Percentiles rank a stretch among this genome's conserved stretches.
These are phyloP conservation scores for Megaceryle alcyon DNA, from an alignment of 2,797 vertebrate species.

Conservation along the genomic window DNA sequence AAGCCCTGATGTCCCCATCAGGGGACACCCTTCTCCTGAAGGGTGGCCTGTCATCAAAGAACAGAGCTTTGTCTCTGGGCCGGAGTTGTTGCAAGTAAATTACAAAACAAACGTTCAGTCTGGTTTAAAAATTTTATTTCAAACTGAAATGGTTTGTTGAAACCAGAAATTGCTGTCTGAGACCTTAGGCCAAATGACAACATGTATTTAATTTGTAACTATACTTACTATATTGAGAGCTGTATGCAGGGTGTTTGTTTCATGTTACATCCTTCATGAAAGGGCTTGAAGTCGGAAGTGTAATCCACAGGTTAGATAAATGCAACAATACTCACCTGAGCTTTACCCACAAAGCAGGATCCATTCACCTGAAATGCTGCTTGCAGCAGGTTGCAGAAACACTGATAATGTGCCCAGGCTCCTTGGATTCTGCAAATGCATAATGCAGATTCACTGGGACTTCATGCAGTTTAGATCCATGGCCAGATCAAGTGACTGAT, in stretches of 20 bases:
- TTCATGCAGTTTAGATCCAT: not conserved
- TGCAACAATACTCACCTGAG: not conserved
- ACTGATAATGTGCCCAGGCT: not conserved
- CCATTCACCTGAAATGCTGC: not conserved
- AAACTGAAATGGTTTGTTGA: not conserved
- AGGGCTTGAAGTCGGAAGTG: not conserved
- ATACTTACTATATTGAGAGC: not conserved
- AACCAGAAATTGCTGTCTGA: not conserved
- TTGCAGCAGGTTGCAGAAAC: not conserved
- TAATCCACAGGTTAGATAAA: fast-evolving
- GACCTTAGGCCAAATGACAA: not conserved
- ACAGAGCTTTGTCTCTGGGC: not conserved
- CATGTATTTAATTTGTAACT: not conserved
- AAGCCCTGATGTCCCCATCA: fast-evolving
- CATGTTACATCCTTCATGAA: not conserved
- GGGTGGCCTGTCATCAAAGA: not conserved
- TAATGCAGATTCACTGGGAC: not conserved
- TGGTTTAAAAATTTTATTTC: not conserved
- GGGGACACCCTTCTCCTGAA: no score
- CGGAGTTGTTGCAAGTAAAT: not conserved
- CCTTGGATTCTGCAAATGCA: fast-evolving
- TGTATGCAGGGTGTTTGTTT: no score
- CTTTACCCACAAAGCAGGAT: not conserved
- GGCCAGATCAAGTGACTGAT: not conserved
- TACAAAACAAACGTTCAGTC: fast-evolving